Percentiles rank a stretch among this genome's conserved stretches.
phyloP scores from a whole-genome alignment of 2,797 vertebrate species.

The Enteromius unitaeniatus region DNA sequence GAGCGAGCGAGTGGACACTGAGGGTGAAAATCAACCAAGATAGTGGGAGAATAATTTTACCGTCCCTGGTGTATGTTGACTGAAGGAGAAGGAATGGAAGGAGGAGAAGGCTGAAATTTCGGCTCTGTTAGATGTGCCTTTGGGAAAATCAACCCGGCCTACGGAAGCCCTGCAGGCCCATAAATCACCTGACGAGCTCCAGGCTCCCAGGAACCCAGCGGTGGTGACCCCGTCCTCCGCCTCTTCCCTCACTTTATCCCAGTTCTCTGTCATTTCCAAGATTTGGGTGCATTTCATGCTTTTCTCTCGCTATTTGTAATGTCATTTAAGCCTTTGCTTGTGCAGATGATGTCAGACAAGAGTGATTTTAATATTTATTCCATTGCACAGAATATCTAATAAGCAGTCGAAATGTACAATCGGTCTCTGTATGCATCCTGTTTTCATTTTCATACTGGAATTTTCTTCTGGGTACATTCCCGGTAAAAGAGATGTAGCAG shows the following conservation, averaged over 20 bases:
- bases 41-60: slow-evolving; percentile 26
- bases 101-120: slow-evolving; percentile 67
- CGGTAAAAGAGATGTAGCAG: neutral
- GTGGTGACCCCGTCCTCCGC: slow-evolving; percentile 62
- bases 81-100: slow-evolving; percentile 40
- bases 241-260: slow-evolving; percentile 19
- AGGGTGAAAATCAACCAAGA: slow-evolving; percentile 37
- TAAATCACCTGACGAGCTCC: slow-evolving; percentile 74
- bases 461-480: neutral
- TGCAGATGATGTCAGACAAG: neutral
- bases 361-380: neutral
- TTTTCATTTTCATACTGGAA: neutral
- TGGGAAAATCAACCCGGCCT: slow-evolving; percentile 72
- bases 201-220: slow-evolving; percentile 63
- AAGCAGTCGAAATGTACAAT: neutral
- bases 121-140: slow-evolving; percentile 70
- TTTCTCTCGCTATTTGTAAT: neutral
- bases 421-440: neutral
- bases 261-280: slow-evolving; percentile 10
- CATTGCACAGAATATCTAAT: neutral
- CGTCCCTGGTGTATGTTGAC: slow-evolving; percentile 17
- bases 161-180: slow-evolving; percentile 67
- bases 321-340: neutral
- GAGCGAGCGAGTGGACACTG: slow-evolving; percentile 43
- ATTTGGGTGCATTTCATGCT: neutral